Percentiles rank a stretch among this genome's conserved stretches.
These are phyloP conservation scores for Anaspis maculata DNA, from an alignment of 2,888 invertebrate species.

Conservation along the genomic window DNA sequence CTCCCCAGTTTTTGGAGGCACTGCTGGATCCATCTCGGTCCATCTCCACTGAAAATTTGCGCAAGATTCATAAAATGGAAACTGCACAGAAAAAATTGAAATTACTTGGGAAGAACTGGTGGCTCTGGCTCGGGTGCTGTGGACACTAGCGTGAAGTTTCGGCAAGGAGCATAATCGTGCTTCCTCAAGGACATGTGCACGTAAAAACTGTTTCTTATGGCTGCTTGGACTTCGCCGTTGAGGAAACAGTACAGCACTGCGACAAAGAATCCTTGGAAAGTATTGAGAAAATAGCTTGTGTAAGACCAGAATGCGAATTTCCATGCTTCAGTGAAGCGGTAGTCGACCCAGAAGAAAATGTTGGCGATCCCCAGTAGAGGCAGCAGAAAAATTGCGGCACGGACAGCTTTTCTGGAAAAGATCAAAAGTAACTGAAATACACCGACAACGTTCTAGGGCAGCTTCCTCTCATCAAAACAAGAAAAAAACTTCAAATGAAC, in stretches of 20 bases:
- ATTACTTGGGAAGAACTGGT: too few species aligned
- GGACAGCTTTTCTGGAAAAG: conserved; percentile 65
- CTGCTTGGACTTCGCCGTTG: conserved; percentile 64
- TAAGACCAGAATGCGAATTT: conserved; percentile 75
- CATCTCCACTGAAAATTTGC: too few species aligned
- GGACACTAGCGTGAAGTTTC: conserved; percentile 28
- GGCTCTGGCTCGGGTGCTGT: too few species aligned
- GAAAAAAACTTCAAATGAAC: too few species aligned
- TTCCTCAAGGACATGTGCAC: conserved; percentile 26
- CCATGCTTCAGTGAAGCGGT: conserved; percentile 53
- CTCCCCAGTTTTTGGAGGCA: too few species aligned
- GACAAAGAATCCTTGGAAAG: conserved; percentile 78
- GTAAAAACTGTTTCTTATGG: conserved; percentile 28
- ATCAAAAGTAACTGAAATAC: too few species aligned
- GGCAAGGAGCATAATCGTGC: conserved; percentile 28
- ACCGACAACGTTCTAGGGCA: too few species aligned
- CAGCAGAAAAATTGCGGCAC: conserved; percentile 69
- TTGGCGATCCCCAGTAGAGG: conserved; percentile 78
- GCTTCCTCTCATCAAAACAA: too few species aligned
- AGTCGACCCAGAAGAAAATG: conserved; percentile 62
- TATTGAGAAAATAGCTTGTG: conserved; percentile 67
- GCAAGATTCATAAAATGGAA: too few species aligned
- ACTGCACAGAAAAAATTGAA: too few species aligned
- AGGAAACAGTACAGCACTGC: conserved; percentile 74
- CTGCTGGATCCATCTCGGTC: too few species aligned